Percentiles rank a stretch among this genome's conserved stretches.
phyloP scores from a whole-genome alignment of 2,113 vertebrate genomes.

The Bubalus kerabau region DNA sequence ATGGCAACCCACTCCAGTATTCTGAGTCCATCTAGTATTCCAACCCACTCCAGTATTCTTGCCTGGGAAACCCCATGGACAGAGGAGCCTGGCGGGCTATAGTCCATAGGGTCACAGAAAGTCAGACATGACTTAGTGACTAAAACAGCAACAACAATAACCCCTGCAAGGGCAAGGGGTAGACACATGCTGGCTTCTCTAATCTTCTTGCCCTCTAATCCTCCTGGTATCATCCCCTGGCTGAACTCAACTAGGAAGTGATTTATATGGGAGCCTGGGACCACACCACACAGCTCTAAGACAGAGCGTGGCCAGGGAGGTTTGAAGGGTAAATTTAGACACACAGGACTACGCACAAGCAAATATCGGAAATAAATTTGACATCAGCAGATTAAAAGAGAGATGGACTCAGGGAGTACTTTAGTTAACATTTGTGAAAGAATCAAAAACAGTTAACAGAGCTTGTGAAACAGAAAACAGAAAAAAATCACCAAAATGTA shows the following conservation, averaged over 20 bases:
- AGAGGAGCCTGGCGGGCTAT: background rate
- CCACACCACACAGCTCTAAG: background rate
- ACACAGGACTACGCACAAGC: rapidly evolving
- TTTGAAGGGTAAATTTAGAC: rapidly evolving
- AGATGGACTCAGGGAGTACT: background rate
- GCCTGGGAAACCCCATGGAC: background rate
- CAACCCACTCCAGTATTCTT: background rate
- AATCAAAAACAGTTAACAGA: background rate
- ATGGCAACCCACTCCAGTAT: background rate
- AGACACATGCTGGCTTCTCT: background rate
- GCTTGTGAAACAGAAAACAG: background rate
- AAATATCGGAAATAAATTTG: background rate
- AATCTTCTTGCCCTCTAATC: background rate
- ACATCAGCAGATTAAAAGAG: background rate
- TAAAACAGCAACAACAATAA: background rate
- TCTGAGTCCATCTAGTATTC: background rate
- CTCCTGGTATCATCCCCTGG: too few relatives aligned
- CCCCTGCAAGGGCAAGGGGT: background rate
- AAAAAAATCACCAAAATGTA: background rate
- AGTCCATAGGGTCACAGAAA: background rate
- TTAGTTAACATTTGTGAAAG: background rate
- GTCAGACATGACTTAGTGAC: background rate
- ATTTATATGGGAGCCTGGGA: background rate
- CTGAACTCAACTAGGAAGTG: background rate
- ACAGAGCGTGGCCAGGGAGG: background rate